Evolutionary conservation across 2,888 invertebrate species (phyloP), one percentile per base, ranked within the genome.

Genomic region (Cancer borealis): DNA sequence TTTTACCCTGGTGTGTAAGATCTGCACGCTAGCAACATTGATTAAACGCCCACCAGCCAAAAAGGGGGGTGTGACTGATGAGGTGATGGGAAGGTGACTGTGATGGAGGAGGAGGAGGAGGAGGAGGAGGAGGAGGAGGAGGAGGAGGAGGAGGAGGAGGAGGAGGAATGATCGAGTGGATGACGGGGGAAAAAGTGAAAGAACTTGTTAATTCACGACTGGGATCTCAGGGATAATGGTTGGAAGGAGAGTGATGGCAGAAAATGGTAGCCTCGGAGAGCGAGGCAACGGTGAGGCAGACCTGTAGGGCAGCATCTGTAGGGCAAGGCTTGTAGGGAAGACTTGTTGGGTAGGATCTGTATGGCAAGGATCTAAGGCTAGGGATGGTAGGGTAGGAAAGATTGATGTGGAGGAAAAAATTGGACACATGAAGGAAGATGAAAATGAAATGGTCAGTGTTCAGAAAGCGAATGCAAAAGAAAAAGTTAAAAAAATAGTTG

Each of bases 161-260:
- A 21, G 46, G 49, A 54, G 60, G 90, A 30, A 54, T 49, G 30
- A 49, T 90, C n/a, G 90, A 30, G 84, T 21, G 12, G 90, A 49
- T 26, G 49, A 30, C 26, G 26, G 46, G 30, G 90, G 49, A 90
- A n/a, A 60, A 60, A 90, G 90, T 54, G 17, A 54, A 30, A 89
- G 89, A 30, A 89, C 54, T 26, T 54, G 26, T 14, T 45, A 89
- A 89, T 47, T 49, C 47, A 89, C 26, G 12, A 47, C n/a, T 49
- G 46, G 46, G 54, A 30, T 89, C 26, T 17, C 12, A 54, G 89
- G 89, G 26, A 54, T 89, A 47, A 89, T 89, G 89, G 54, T 54
- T 54, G 54, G 5, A 45, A n/a, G 47, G 89, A 47, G 14, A 45
- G 89, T 49, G 89, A 47, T 12, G 54, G 46, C 12, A 45, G 26